Percentiles rank a stretch among this genome's conserved stretches.
phyloP scores from a whole-genome alignment of 2,113 vertebrate species.

The Chloropsis hardwickii region DNA sequence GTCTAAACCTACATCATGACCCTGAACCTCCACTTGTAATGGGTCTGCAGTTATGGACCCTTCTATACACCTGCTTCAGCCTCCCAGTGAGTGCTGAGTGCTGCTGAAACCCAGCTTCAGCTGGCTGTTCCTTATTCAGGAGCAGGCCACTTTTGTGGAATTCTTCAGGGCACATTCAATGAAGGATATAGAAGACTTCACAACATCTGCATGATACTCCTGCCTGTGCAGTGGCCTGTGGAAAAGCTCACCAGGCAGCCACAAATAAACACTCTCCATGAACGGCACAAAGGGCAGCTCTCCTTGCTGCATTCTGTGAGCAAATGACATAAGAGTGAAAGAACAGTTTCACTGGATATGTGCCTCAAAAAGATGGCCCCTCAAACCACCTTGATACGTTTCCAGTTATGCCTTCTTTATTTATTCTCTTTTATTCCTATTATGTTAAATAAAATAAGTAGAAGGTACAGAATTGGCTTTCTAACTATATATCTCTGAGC shows the following conservation, averaged over 20 bases:
- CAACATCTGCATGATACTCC: neutral
- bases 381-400: neutral
- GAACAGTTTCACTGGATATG: neutral
- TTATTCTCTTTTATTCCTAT: neutral
- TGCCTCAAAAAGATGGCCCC: neutral
- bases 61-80: neutral
- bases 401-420: neutral
- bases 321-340: neutral
- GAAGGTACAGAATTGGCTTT: neutral
- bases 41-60: neutral
- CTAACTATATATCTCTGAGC: neutral
- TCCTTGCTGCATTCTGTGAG: neutral
- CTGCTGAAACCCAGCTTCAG: neutral
- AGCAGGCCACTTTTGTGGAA: neutral
- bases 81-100: neutral
- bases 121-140: neutral
- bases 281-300: neutral
- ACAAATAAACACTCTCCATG: neutral
- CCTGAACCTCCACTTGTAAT: neutral
- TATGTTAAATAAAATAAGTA: neutral
- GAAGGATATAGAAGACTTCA: neutral
- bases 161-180: neutral
- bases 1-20: neutral
- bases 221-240: accelerated
- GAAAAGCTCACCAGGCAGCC: neutral